Evolutionary conservation across 2,113 vertebrate species (phyloP).

Genomic region (Brachyistius frenatus): DNA sequence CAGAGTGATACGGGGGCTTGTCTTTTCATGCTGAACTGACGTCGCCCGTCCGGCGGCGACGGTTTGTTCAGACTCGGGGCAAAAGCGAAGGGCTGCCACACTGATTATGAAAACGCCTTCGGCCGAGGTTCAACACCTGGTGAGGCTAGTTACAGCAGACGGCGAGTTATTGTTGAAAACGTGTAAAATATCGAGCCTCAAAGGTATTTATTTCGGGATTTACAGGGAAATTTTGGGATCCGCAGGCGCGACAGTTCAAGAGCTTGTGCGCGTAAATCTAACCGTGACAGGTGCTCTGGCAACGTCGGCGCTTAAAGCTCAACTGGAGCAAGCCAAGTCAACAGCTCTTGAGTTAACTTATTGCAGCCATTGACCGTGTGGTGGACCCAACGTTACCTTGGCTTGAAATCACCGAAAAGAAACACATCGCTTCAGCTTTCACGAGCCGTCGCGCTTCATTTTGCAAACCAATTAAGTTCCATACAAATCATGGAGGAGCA

Average conservation of each 20-base stretch:
- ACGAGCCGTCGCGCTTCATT: slow-evolving; percentile 2
- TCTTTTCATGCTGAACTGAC: slow-evolving; percentile 50
- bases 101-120: slow-evolving; percentile 22
- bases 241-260: not conserved
- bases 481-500: slow-evolving; percentile 18
- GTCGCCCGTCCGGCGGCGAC: slow-evolving; percentile 32
- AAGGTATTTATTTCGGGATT: not conserved
- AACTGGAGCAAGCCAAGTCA: no score
- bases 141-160: not conserved
- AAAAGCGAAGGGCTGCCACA: slow-evolving; percentile 14
- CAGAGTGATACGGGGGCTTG: slow-evolving; percentile 46
- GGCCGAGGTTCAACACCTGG: not conserved
- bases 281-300: no score
- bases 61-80: slow-evolving; percentile 30
- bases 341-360: no score
- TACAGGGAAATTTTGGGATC: not conserved
- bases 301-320: no score
- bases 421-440: not conserved
- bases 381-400: not conserved
- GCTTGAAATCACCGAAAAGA: not conserved
- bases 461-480: slow-evolving; percentile 37
- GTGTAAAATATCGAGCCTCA: not conserved
- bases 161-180: not conserved
- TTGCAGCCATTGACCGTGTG: no score
- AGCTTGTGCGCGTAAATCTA: not conserved